Base-by-base conservation (phyloP, 2,888 invertebrate genomes). In the Mythimna albipuncta region DNA sequence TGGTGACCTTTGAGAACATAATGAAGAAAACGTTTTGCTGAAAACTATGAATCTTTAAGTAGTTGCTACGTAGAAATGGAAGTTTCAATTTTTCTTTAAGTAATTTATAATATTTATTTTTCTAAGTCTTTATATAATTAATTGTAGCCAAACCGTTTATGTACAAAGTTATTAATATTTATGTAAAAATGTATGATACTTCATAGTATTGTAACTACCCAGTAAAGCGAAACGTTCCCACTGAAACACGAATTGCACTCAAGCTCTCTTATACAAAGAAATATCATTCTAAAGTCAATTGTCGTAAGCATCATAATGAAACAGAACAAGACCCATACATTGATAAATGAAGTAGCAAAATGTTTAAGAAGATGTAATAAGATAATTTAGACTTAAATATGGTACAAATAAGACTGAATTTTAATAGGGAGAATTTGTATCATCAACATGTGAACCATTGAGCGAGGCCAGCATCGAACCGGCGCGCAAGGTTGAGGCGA, bases 401-500 rank as follows among this genome's bases (percentile, higher is more conserved):
- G 44, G 47, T 72, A 38, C 6, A 21, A 69, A 82, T 85, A 89
- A 78, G 82, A 79, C 59, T 72, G 64, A 85, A 72, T 73, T 77
- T 79, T 68, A 74, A 74, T 76, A 70, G 71, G 35, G 72, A 76
- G 75, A 76, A 64, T 80, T 78, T 77, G 81, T 75, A 81, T 79
- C 85, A 87, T 71, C 70, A 76, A 52, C 88, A 90, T 90, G 89
- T 90, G 89, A 91, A 90, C 83, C 86, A 88, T 83, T 87, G 83
- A 82, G 84, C 92, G 91, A 93, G 93, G 93, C 90, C 92, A 85
- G 83, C 83, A 83, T 80, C 85, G 82, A 91, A 90, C 89, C 90
- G 88, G 86, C 88, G 84, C 77, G 75, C 93, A 94, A 94, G 93
- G 93, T 93, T 93, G 93, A 91, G 92, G 93, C 88, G 83, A 91